Evolutionary conservation across 64 coral and sea anemone species (phyloP), one percentile per base, ranked within the genome.

Genomic region (Anthopleura sola): DNA sequence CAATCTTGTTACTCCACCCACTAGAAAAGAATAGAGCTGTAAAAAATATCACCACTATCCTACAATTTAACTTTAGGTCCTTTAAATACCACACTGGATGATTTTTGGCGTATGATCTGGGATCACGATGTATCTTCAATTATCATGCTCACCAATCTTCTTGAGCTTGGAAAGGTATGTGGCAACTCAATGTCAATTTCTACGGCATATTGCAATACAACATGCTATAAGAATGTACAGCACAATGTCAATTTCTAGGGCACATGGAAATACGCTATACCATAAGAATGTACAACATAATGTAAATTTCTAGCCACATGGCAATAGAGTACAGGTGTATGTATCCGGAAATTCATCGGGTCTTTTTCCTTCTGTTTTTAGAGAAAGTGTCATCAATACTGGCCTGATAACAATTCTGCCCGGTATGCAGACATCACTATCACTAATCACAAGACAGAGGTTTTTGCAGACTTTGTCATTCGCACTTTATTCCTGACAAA

Each of bases 301-400:
- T n/a, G n/a, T n/a, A n/a, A n/a, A n/a, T n/a, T n/a, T n/a, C n/a
- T n/a, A n/a, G n/a, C n/a, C n/a, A n/a, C n/a, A n/a, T n/a, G n/a
- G n/a, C n/a, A n/a, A n/a, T n/a, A n/a, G n/a, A n/a, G n/a, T n/a
- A n/a, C n/a, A n/a, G n/a, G n/a, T n/a, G n/a, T n/a, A n/a, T n/a
- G n/a, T n/a, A n/a, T n/a, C n/a, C n/a, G n/a, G n/a, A n/a, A n/a
- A n/a, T n/a, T n/a, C n/a, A n/a, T n/a, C n/a, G n/a, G n/a, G n/a
- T 15, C 3, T 18, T 55, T 55, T 17, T 18, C 16, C 16, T 15
- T 20, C 16, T 17, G 68, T 64, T 83, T 75, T 1, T 47, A 95
- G 94, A 75, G 37, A 55, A 95, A 95, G n/a, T 95, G 94, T 60
- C 83, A 89, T 29, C 86, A 95, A 37, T 95, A 95, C 29, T 95